Conservation (phyloP, 2,113 vertebrate genomes). For the Lophochroa leadbeateri region DNA sequence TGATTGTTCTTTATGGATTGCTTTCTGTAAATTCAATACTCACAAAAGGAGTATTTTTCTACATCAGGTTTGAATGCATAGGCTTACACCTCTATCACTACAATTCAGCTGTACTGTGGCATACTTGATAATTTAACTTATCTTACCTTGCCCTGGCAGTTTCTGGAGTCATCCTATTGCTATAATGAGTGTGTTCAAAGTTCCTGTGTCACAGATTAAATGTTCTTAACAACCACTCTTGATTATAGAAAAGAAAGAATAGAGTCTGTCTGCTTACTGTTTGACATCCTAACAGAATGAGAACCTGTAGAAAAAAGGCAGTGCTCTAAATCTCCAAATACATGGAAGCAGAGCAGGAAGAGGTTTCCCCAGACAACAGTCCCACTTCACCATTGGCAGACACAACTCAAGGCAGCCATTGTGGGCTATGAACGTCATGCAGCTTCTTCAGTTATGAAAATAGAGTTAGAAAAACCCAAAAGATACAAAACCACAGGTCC, state of each 20-base stretch:
- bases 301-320: not conserved
- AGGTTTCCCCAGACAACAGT: not conserved
- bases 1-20: not conserved
- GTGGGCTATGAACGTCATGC: too few relatives aligned
- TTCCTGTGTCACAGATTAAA: not conserved
- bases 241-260: not conserved
- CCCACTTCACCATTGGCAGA: not conserved
- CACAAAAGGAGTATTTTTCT: not conserved
- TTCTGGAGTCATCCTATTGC: not conserved
- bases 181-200: not conserved
- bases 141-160: not conserved
- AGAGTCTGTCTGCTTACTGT: not conserved
- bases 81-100: not conserved
- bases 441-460: not conserved
- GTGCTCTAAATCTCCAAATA: not conserved
- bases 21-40: not conserved
- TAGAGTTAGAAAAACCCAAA: accelerated
- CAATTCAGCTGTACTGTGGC: not conserved
- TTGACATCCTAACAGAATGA: not conserved
- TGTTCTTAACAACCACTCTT: not conserved
- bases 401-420: not conserved
- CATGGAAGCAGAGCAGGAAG: not conserved
- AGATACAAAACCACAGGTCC: not conserved
- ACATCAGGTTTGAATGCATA: not conserved
- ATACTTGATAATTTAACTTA: not conserved